Base-by-base conservation (phyloP, 2,113 vertebrate genomes). In the Psettodes erumei region DNA sequence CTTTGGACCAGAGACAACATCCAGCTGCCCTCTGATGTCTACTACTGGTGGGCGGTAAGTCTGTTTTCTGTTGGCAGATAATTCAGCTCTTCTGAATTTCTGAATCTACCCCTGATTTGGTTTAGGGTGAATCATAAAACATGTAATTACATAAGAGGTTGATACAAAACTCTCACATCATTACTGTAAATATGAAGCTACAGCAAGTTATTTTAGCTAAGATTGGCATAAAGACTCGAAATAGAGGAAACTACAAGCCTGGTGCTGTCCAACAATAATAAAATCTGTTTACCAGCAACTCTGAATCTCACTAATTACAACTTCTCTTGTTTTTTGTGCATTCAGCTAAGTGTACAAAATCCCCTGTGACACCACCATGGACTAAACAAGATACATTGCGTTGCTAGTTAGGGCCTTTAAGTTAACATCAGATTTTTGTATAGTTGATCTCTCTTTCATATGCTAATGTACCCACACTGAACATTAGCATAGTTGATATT, bases 11-110 rank as follows among this genome's bases (percentile, higher is more conserved):
- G 93, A 80, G 97, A 97, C 78, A 99, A 99, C 90, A 93, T 96
- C 92, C 94, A 97, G 72, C 93, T 99, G 66, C 93, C 96, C 0
- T 92, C 92, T 0, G 97, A 98, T 0, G 98, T 99, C 68, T 98
- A 98, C 95, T 94, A 96, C 91, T 99, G 98, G 98, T 99, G 98
- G 98, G 97, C 98, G 98, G 97, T 99, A 94, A 99, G 96, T 91
- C n/a, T n/a, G n/a, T n/a, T n/a, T n/a, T n/a, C n/a, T n/a, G n/a
- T n/a, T n/a, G n/a, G n/a, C n/a, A n/a, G n/a, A n/a, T n/a, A n/a
- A n/a, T n/a, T n/a, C n/a, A n/a, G n/a, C n/a, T n/a, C n/a, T n/a
- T n/a, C n/a, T n/a, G n/a, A n/a, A n/a, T n/a, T n/a, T n/a, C n/a
- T n/a, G n/a, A n/a, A n/a, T n/a, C n/a, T n/a, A n/a, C n/a, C n/a